Base-by-base conservation (phyloP, 64 coral and sea anemone genomes). In the Montipora foliosa region DNA sequence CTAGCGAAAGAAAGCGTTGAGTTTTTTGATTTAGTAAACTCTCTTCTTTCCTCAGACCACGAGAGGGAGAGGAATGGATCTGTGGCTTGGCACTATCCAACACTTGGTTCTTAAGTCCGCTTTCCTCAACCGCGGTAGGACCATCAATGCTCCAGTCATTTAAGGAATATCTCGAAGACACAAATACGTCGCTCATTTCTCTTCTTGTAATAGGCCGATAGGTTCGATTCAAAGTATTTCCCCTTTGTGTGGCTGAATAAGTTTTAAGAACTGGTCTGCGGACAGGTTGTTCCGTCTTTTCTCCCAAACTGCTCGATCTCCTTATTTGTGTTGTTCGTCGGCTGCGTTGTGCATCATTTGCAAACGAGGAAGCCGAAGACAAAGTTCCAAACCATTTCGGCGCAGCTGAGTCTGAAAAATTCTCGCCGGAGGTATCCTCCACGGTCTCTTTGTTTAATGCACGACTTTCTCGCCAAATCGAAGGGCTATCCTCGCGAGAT, bases 251-350 rank as follows among this genome's bases (percentile, higher is more conserved):
- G 5, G 8, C 45, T 22, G 82, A 17, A 8, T 44, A n/a, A n/a
- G 64, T 24, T 86, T 72, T 86, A 8, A 86, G 66, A 19, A 72
- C 47, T 86, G 82, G 71, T 46, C 71, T 86, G 64, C 12, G 50
- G n/a, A 64, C 64, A 22, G 13, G 15, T 49, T 17, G 1, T 10
- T 47, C 50, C 17, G 8, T 14, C 8, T 48, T 9, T 3, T 48
- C 62, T 72, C 44, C 66, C 12, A 14, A 72, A 50, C 46, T 70
- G 4, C 19, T 48, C 60, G 13, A 66, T 83, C 22, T 7, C 8
- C 6, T 16, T 7, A 47, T 11, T 11, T 8, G 44, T 50, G 46
- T 71, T 51, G 66, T 71, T 72, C 49, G 82, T 22, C 17, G 62
- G 47, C 19, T 50, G n/a, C 10, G 0, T 14, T 86, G 82, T 47